Conservation (phyloP, 2,797 vertebrate genomes). For the Apogon hyalosoma region DNA sequence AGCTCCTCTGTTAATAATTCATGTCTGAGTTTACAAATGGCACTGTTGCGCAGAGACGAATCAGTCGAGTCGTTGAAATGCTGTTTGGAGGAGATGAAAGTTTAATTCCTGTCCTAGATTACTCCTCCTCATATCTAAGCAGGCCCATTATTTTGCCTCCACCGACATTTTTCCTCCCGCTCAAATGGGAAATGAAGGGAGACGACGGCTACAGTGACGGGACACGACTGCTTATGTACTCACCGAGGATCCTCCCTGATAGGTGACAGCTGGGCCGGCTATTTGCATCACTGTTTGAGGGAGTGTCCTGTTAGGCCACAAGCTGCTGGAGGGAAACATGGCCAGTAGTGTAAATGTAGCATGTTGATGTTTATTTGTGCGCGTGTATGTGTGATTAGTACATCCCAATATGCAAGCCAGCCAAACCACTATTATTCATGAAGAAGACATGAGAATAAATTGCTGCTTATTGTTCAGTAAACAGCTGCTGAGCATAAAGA, state of each 20-base stretch:
- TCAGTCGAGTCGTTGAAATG: slow-evolving; percentile 78
- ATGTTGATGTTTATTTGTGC: slow-evolving; percentile 30
- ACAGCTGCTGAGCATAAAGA: too few relatives aligned
- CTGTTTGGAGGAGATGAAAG: slow-evolving; percentile 84
- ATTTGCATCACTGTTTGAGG: slow-evolving; percentile 64
- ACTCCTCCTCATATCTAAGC: slow-evolving; percentile 74
- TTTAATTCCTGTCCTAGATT: slow-evolving; percentile 86
- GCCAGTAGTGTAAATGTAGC: slow-evolving; percentile 48
- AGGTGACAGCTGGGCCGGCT: slow-evolving; percentile 79
- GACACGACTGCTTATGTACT: slow-evolving; percentile 72
- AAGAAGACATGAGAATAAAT: too few relatives aligned
- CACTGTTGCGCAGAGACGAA: slow-evolving; percentile 76
- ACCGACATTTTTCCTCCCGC: slow-evolving; percentile 52
- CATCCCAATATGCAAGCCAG: neutral
- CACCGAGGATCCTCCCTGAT: slow-evolving; percentile 71
- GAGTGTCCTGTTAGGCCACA: slow-evolving; percentile 66
- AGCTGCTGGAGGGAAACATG: slow-evolving; percentile 64
- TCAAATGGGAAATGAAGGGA: slow-evolving; percentile 77
- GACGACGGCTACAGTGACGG: slow-evolving; percentile 58
- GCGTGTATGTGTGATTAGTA: slow-evolving; percentile 7
- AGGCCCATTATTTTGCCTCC: slow-evolving; percentile 78
- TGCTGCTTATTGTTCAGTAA: too few relatives aligned
- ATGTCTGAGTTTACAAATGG: slow-evolving; percentile 84
- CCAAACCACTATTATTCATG: neutral
- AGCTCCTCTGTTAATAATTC: slow-evolving; percentile 81